phyloP scores from a whole-genome alignment of 2,888 invertebrate genomes.

The Prosapia bicincta region DNA sequence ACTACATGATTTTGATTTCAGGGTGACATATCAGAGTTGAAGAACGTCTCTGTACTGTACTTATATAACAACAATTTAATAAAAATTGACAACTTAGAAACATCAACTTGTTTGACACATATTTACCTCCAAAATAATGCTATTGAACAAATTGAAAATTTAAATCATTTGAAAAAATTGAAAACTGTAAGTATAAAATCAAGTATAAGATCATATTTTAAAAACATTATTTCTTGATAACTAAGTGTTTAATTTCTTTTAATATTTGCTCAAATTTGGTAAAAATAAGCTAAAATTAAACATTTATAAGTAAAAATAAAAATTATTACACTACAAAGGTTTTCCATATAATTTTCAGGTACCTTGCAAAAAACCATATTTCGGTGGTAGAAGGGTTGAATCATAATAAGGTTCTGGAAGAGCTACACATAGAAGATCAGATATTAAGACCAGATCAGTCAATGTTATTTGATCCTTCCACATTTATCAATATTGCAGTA shows the following conservation, averaged over 20 bases:
- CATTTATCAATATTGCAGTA: background rate
- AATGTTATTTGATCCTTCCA: no score
- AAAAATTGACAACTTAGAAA: background rate
- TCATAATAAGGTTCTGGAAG: background rate
- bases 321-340: no score
- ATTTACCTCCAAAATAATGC: background rate
- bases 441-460: background rate
- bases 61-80: background rate
- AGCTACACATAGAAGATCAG: background rate
- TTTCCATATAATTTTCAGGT: background rate
- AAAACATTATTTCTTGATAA: no score
- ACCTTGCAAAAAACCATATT: background rate
- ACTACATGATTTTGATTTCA: no score
- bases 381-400: background rate
- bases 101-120: background rate
- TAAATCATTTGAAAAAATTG: background rate
- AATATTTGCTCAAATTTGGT: no score
- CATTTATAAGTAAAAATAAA: no score
- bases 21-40: background rate
- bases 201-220: no score
- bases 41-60: background rate
- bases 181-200: background rate
- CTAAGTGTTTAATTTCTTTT: no score
- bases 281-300: no score
- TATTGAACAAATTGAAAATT: background rate